Evolutionary conservation across 1,140 invertebrate genomes (phyloP), one percentile per base, ranked within the genome.

Genomic region (Eupeodes corollae): DNA sequence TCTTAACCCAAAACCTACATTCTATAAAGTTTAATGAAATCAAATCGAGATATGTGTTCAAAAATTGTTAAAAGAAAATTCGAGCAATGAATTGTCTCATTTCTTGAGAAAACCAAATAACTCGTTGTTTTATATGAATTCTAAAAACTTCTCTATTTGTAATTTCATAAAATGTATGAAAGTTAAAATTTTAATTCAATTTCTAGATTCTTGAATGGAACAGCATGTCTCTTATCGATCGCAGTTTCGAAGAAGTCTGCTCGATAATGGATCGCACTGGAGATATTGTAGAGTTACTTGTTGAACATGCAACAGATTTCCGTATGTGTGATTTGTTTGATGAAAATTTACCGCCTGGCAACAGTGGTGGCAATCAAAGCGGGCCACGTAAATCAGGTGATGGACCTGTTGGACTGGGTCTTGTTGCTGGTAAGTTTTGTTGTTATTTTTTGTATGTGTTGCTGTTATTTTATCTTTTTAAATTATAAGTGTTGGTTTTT

Each of bases 171-270:
- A n/a, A n/a, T n/a, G n/a, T n/a, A n/a, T n/a, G n/a, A n/a, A 26
- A 26, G 8, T 26, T 26, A 26, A 26, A 5, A 26, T 26, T 5
- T 26, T 26, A 8, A 26, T 5, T 8, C 21, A 8, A 38, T 43
- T 48, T 56, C 11, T 52, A 82, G 78, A 78, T 88, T 49, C 68
- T 91, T 8, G 84, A 88, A 61, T 91, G 88, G 86, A 78, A 80
- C 48, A 86, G 88, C 1, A 80, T 91, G 39, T 83, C 86, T 0
- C 70, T 95, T 34, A 83, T 84, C 13, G 88, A 93, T 71, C 79
- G 85, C 34, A 92, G 85, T 47, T 94, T 92, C 63, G 91, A 96
- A 65, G 91, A 95, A 66, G 83, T 83, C 8, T 84, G 82, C 59
- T 76, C 79, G 40, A 88, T 94, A 54, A 84, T 94, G 74, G 88